These are phyloP conservation scores for Leptinotarsa tumamoca DNA, from an alignment of 2,888 invertebrate species.

Conservation along the genomic window DNA sequence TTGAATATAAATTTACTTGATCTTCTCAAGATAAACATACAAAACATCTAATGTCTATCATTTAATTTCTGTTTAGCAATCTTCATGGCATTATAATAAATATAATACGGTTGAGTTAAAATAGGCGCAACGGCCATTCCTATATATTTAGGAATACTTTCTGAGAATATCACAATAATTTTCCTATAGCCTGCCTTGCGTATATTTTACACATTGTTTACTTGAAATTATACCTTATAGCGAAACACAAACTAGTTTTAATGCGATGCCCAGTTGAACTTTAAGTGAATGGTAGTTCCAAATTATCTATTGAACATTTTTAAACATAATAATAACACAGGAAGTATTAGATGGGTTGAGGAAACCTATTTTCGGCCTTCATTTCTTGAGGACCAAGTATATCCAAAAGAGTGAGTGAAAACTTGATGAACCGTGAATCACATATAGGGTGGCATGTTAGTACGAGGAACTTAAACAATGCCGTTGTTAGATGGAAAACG, in stretches of 20 bases:
- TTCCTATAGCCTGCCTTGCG: slow-evolving; percentile 36
- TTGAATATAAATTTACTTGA: slow-evolving; percentile 41
- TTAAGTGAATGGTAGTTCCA: slow-evolving; percentile 39
- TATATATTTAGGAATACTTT: slow-evolving; percentile 40
- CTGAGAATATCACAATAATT: slow-evolving; percentile 40
- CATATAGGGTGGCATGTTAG: no score
- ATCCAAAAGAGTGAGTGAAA: no score
- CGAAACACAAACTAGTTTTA: slow-evolving; percentile 39
- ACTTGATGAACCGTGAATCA: no score
- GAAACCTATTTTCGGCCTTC: no score
- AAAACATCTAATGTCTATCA: slow-evolving; percentile 36
- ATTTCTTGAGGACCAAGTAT: no score
- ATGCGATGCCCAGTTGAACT: slow-evolving; percentile 50
- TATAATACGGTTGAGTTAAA: slow-evolving; percentile 30
- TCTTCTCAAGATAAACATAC: slow-evolving; percentile 33
- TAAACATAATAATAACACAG: slow-evolving; percentile 39
- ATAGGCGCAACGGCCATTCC: slow-evolving; percentile 31
- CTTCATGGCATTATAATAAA: slow-evolving; percentile 33
- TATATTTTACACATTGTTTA: slow-evolving; percentile 46
- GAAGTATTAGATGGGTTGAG: neutral
- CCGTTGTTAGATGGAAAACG: no score
- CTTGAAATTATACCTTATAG: slow-evolving; percentile 41
- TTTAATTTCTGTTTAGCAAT: slow-evolving; percentile 39
- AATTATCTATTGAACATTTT: slow-evolving; percentile 40
- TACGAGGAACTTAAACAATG: no score